Percentiles rank a stretch among this genome's conserved stretches.
Evolutionary conservation across 1,140 invertebrate species (phyloP).

Genomic region (Pseudomyrmex dendroicus): DNA sequence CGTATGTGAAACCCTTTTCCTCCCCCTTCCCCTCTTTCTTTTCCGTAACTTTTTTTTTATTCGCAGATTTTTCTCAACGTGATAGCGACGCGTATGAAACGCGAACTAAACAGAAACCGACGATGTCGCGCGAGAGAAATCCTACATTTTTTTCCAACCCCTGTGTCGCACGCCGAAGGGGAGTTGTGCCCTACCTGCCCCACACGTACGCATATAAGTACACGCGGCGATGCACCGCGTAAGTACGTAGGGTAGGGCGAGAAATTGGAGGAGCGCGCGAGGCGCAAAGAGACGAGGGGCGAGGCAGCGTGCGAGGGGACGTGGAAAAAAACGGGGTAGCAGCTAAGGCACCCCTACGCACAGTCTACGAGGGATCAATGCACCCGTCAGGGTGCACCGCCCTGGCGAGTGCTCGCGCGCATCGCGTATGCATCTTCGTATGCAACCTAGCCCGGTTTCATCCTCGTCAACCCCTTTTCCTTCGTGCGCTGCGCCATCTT

Average conservation of each 20-base stretch:
- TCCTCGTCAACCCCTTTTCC: slow-evolving; percentile 69
- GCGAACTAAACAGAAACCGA: slow-evolving; percentile 44
- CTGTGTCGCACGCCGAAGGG: slow-evolving; percentile 67
- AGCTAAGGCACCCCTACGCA: slow-evolving; percentile 78
- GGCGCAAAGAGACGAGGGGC: slow-evolving; percentile 56
- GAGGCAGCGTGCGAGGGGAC: slow-evolving; percentile 43
- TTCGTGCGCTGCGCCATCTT: slow-evolving; percentile 36
- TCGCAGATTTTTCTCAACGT: slow-evolving; percentile 44
- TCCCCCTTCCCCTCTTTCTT: not conserved
- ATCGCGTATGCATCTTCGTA: slow-evolving; percentile 83
- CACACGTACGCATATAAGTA: slow-evolving; percentile 71
- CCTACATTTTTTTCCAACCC: slow-evolving; percentile 78
- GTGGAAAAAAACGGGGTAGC: slow-evolving; percentile 74
- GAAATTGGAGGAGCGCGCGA: slow-evolving; percentile 51
- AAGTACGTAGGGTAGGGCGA: slow-evolving; percentile 73
- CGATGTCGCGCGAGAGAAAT: slow-evolving; percentile 74
- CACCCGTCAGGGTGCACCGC: slow-evolving; percentile 81
- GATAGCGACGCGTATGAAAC: slow-evolving; percentile 15
- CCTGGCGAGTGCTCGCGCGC: slow-evolving; percentile 79
- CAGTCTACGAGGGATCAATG: slow-evolving; percentile 81
- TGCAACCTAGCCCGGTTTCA: slow-evolving; percentile 76
- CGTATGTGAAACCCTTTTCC: slow-evolving; percentile 66
- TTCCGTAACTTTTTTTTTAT: slow-evolving; percentile 37
- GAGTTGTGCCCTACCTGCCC: slow-evolving; percentile 73
- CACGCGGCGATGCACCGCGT: slow-evolving; percentile 67